These are phyloP conservation scores for Eubasilissa splendida DNA, from an alignment of 2,888 invertebrate genomes.

Conservation along the genomic window DNA sequence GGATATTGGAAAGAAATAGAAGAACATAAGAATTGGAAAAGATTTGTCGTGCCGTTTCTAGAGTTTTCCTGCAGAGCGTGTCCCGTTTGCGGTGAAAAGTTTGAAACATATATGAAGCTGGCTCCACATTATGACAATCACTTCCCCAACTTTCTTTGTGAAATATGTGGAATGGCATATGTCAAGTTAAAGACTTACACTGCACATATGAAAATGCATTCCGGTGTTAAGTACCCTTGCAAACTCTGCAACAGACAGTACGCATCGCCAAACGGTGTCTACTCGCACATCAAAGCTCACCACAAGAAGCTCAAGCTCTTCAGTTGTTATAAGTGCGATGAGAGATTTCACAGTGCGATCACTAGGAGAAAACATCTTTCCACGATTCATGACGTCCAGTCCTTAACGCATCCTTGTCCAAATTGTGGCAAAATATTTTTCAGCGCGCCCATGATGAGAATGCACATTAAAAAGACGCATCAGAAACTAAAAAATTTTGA, in stretches of 20 bases:
- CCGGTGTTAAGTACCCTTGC: not conserved
- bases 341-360: slow-evolving; percentile 1
- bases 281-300: not conserved
- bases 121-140: slow-evolving; percentile 26
- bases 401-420: not conserved
- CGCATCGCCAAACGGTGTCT: not conserved
- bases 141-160: slow-evolving; percentile 33
- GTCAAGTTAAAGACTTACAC: not conserved
- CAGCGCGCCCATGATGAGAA: not conserved
- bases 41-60: not conserved
- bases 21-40: not conserved
- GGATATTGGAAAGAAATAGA: slow-evolving; percentile 2
- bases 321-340: slow-evolving; percentile 20
- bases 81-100: slow-evolving; percentile 31
- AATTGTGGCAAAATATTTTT: slow-evolving; percentile 19
- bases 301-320: slow-evolving; percentile 10
- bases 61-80: slow-evolving; percentile 3
- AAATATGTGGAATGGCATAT: slow-evolving; percentile 34
- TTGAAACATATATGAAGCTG: not conserved
- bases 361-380: slow-evolving; percentile 6
- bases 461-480: slow-evolving; percentile 23
- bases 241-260: not conserved
- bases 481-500: slow-evolving; percentile 5
- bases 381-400: slow-evolving; percentile 6
- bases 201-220: slow-evolving; percentile 17